Base-by-base conservation (phyloP, 2,888 invertebrate species). In the Metalampra italica region DNA sequence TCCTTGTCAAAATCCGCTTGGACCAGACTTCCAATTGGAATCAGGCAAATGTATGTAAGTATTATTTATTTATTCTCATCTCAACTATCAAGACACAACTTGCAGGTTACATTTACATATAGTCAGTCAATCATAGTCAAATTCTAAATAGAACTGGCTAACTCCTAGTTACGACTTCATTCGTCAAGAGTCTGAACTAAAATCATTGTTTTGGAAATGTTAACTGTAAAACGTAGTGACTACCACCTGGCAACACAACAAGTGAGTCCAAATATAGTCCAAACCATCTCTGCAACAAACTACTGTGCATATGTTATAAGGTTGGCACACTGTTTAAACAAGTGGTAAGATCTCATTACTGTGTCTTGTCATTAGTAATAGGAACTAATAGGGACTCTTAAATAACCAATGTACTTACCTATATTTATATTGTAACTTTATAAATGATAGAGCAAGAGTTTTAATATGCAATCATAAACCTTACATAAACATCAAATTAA, bases 401-500 rank as follows among this genome's bases (percentile, higher is more conserved):
- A 3, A 13, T 13, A 30, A 30, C 43, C 29, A 13, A 30, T 30
- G 29, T 32, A 34, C 34, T n/a, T 7, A 7, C n/a, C n/a, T 36
- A 36, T n/a, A 14, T 7, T 36, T 37, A 3, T 37, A 12, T 12
- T 37, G 13, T 37, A 13, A 13, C 13, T 34, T 11, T 34, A 9
- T 11, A 11, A 34, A 11, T 34, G 34, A 11, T 34, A 11, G 34
- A 44, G 44, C 44, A 47, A 51, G 41, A 44, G 41, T 43, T 44
- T 47, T 22, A 22, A 32, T 8, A 32, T 37, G 7, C 37, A 37
- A 14, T n/a, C 11, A 14, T 8, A 42, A 29, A 8, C 54, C 50
- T 75, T 77, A 68, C 63, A 60, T 75, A 73, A 76, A 60, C 62
- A 71, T 66, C 62, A 66, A 78, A 77, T 78, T 73, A 76, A 78